Evolutionary conservation across 2,797 vertebrate genomes (phyloP).

Genomic region (Centroberyx gerrardi): DNA sequence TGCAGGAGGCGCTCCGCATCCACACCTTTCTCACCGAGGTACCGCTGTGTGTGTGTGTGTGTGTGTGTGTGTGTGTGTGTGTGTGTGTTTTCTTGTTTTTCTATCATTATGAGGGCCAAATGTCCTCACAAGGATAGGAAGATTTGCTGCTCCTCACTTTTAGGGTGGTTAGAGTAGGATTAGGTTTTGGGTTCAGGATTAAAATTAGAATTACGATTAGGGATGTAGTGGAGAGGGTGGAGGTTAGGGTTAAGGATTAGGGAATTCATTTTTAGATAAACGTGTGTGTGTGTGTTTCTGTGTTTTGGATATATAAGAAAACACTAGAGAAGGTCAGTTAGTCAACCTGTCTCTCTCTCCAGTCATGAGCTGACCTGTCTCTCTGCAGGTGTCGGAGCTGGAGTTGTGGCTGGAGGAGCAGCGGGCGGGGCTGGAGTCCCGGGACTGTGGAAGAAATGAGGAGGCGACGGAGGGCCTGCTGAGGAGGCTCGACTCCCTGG

Average conservation of each 20-base stretch:
- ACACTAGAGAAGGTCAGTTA: too few species aligned
- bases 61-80: constrained; percentile 4
- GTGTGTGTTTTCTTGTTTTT: neutral
- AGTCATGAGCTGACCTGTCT: neutral
- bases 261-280: too few species aligned
- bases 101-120: too few species aligned
- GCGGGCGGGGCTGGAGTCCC: constrained; percentile 77
- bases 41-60: constrained; percentile 17
- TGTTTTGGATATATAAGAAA: neutral
- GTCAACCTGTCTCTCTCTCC: too few species aligned
- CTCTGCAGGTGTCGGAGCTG: constrained; percentile 87
- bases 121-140: too few species aligned
- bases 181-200: too few species aligned
- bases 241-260: too few species aligned
- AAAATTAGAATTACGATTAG: too few species aligned
- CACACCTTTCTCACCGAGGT: constrained; percentile 90
- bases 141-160: too few species aligned
- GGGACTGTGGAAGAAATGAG: constrained; percentile 88
- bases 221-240: too few species aligned
- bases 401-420: constrained; percentile 89
- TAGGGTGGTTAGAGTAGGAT: too few species aligned
- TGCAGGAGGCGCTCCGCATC: constrained; percentile 87
- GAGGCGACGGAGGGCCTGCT: constrained; percentile 86
- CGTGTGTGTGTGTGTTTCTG: constrained; percentile 3
- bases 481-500: constrained; percentile 86